phyloP scores from a whole-genome alignment of 2,888 invertebrate genomes.

The Drosophila mimetica region DNA sequence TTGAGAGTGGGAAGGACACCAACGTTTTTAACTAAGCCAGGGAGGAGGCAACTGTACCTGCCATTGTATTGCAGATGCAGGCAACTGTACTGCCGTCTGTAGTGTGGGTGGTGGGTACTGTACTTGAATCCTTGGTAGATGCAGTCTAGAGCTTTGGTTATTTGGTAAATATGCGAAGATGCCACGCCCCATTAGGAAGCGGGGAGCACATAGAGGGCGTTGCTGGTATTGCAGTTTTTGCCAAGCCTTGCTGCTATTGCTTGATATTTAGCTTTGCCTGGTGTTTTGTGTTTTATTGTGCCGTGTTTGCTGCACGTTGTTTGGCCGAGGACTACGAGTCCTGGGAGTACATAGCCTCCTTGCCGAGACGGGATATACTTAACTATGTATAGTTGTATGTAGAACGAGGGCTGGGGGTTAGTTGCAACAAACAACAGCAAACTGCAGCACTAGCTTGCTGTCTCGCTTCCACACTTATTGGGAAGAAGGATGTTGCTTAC shows the following conservation, averaged over 20 bases:
- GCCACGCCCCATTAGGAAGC: conserved; percentile 31
- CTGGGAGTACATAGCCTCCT: conserved; percentile 20
- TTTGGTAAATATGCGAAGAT: conserved; percentile 46
- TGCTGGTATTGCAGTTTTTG: conserved; percentile 57
- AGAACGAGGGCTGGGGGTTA: conserved; percentile 65
- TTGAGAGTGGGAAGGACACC: neutral
- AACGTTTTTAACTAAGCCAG: conserved; percentile 1
- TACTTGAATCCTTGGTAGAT: conserved; percentile 16
- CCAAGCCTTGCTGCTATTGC: conserved; percentile 70
- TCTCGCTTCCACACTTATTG: conserved; percentile 32
- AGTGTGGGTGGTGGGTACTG: conserved; percentile 9
- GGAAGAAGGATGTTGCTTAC: conserved; percentile 10
- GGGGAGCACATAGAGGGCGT: conserved; percentile 25
- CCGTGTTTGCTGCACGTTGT: conserved; percentile 68
- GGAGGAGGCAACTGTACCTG: conserved; percentile 1
- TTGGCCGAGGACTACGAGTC: conserved; percentile 64
- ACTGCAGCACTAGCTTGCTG: conserved; percentile 59
- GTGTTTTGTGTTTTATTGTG: conserved; percentile 73
- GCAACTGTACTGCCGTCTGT: conserved; percentile 25
- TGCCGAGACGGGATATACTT: conserved; percentile 16
- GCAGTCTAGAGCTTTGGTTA: conserved; percentile 21
- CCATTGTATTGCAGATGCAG: neutral
- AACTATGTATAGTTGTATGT: neutral
- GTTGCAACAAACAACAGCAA: conserved; percentile 79
- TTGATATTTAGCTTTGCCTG: conserved; percentile 66